Conservation (phyloP, 2,797 vertebrate species). For the Ibycter americanus region DNA sequence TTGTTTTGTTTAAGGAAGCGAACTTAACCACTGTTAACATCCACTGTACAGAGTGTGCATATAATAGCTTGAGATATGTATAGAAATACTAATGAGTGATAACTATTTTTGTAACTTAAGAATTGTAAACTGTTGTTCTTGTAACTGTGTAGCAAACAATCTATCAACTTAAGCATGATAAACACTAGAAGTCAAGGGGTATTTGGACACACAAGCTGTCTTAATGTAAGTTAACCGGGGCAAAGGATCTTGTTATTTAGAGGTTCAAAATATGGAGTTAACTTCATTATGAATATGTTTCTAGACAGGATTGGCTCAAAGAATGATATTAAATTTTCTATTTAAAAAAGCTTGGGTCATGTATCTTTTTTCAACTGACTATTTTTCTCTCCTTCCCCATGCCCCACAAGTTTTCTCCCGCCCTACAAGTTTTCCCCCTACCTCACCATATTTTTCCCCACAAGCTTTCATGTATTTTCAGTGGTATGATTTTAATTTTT, state of each 20-base stretch:
- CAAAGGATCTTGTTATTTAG: background rate
- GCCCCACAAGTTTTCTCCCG: background rate
- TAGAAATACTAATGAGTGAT: slow-evolving; percentile 68
- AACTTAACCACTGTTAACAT: slow-evolving; percentile 57
- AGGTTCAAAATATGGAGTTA: background rate
- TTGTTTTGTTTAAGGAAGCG: slow-evolving; percentile 5
- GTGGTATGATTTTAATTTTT: background rate
- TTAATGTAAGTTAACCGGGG: background rate
- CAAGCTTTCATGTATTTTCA: background rate
- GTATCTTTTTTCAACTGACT: background rate
- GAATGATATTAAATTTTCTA: slow-evolving; percentile 53
- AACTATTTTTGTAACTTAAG: slow-evolving; percentile 77
- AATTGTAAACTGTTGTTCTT: slow-evolving; percentile 66
- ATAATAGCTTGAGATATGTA: slow-evolving; percentile 54
- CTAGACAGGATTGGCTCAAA: slow-evolving; percentile 3
- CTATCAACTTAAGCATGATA: slow-evolving; percentile 72
- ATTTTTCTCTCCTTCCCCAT: background rate
- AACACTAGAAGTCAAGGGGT: slow-evolving; percentile 37
- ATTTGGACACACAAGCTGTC: background rate
- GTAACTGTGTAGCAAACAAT: slow-evolving; percentile 68
- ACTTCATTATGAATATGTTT: background rate
- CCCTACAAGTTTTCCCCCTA: background rate
- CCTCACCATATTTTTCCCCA: background rate
- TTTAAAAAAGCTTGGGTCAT: background rate
- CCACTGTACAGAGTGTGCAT: slow-evolving; percentile 59